phyloP scores from a whole-genome alignment of 2,797 vertebrate genomes.

The Percopsis omiscomaycus region DNA sequence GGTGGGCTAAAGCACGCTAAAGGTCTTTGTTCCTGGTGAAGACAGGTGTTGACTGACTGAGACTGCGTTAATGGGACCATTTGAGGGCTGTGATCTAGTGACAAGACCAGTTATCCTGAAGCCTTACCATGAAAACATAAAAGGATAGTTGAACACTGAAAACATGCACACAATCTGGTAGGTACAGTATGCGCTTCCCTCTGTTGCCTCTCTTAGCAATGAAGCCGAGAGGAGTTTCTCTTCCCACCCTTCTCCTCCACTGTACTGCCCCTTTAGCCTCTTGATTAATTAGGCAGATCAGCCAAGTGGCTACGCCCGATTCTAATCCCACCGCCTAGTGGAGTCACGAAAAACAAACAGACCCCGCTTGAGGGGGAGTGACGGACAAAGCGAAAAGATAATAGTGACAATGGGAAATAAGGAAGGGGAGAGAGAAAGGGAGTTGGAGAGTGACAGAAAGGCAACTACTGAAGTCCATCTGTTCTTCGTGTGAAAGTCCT shows the following conservation, averaged over 20 bases:
- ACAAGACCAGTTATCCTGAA: no score
- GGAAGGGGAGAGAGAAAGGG: constrained; percentile 5
- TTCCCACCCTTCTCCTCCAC: not conserved
- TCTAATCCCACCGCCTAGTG: constrained; percentile 54
- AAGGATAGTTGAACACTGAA: not conserved
- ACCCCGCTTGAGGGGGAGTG: constrained; percentile 15
- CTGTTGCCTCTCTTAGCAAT: not conserved
- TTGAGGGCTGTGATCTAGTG: constrained; percentile 29
- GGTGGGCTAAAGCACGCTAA: not conserved
- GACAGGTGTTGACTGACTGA: constrained; percentile 38
- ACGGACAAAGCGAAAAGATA: constrained; percentile 4
- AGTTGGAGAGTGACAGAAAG: not conserved
- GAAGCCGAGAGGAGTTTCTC: not conserved
- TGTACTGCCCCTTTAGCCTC: constrained; percentile 8
- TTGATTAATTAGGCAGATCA: constrained; percentile 66
- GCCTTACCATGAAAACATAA: no score
- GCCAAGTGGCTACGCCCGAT: constrained; percentile 48
- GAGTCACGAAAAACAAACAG: constrained; percentile 53
- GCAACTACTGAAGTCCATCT: not conserved
- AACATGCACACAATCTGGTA: constrained; percentile 14
- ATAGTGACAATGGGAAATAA: constrained; percentile 8
- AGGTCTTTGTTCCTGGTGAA: constrained; percentile 11
- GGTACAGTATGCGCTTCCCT: not conserved
- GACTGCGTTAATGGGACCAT: constrained; percentile 32
- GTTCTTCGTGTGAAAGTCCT: no score